These are phyloP conservation scores for Apeira syringaria DNA, from an alignment of 2,888 invertebrate genomes.

Conservation along the genomic window DNA sequence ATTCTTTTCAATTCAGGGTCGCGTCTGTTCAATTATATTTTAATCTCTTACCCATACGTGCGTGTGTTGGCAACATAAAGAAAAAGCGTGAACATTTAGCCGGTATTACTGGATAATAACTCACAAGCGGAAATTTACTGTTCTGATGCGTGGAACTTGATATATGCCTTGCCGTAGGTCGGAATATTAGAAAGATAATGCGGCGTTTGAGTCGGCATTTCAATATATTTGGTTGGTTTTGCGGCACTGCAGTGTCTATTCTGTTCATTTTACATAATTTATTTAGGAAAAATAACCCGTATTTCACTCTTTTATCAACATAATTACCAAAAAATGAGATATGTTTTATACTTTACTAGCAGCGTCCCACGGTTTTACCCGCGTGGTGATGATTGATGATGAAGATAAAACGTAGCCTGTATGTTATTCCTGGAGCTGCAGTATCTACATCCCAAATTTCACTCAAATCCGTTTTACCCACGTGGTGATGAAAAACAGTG, in stretches of 20 bases:
- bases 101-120: slow-evolving; percentile 65
- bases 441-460: too few species aligned
- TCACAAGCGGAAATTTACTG: slow-evolving; percentile 61
- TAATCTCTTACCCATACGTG: slow-evolving; percentile 44
- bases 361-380: too few species aligned
- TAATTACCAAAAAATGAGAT: too few species aligned
- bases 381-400: too few species aligned
- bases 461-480: too few species aligned
- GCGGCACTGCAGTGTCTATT: slow-evolving; percentile 10
- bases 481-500: too few species aligned
- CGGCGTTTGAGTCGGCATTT: slow-evolving; percentile 2
- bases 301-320: too few species aligned
- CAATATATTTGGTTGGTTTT: not conserved
- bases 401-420: too few species aligned
- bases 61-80: slow-evolving; percentile 70
- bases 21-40: slow-evolving; percentile 27
- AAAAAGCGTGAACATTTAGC: slow-evolving; percentile 71
- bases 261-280: too few species aligned
- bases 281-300: too few species aligned
- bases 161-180: slow-evolving; percentile 54
- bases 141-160: slow-evolving; percentile 62
- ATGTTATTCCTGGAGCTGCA: too few species aligned
- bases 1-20: slow-evolving; percentile 20
- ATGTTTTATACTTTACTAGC: too few species aligned
- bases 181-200: slow-evolving; percentile 24